A percentile compares a stretch with the other conserved stretches of the same genome.
These are phyloP conservation scores for Pangasianodon gigas DNA, from an alignment of 2,113 vertebrate species.

Conservation along the genomic window DNA sequence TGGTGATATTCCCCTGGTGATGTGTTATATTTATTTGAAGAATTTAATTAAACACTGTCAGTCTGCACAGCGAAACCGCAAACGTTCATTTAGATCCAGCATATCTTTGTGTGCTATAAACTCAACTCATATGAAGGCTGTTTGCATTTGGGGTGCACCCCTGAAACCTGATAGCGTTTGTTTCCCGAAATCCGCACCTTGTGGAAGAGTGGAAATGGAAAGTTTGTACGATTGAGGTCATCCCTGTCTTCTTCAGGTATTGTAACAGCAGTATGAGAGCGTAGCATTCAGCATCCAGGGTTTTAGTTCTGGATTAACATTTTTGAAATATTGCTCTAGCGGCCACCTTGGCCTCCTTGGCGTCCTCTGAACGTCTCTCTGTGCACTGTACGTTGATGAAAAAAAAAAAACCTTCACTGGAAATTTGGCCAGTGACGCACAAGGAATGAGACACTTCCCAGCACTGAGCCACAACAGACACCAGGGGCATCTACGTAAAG, in stretches of 20 bases:
- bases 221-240: not conserved
- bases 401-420: conserved; percentile 55
- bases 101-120: conserved; percentile 13
- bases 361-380: conserved; percentile 57
- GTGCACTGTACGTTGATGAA: conserved; percentile 54
- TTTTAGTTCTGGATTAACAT: conserved; percentile 54
- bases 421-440: conserved; percentile 57
- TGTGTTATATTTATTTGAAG: conserved; percentile 60
- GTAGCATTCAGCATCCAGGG: not conserved
- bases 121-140: not conserved
- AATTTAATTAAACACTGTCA: conserved; percentile 79
- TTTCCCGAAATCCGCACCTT: conserved; percentile 20
- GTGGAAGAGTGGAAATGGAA: conserved; percentile 9
- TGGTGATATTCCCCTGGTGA: conserved; percentile 66
- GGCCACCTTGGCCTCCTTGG: conserved; percentile 56
- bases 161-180: conserved; percentile 3
- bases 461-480: conserved; percentile 29
- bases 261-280: not conserved
- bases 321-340: conserved; percentile 46
- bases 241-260: not conserved
- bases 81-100: conserved; percentile 37
- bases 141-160: not conserved
- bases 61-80: conserved; percentile 52
- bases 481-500: conserved; percentile 25
- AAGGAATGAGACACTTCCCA: conserved; percentile 56